These are phyloP conservation scores for Thyatira batis DNA, from an alignment of 2,888 invertebrate genomes.

Conservation along the genomic window DNA sequence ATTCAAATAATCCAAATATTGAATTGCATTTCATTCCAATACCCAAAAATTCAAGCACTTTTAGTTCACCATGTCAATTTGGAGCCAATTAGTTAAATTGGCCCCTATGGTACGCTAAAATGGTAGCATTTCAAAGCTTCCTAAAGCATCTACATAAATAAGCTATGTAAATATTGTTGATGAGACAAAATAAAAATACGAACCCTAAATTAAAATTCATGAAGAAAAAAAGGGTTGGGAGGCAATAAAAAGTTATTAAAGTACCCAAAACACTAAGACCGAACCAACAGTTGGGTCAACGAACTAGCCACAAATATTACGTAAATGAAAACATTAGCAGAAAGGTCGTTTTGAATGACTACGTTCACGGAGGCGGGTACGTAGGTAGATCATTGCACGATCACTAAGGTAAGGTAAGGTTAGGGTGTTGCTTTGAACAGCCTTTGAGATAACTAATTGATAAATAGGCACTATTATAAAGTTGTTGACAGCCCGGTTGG, in stretches of 20 bases:
- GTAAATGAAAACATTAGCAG: constrained; percentile 46
- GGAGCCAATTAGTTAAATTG: too few species aligned
- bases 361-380: constrained; percentile 14
- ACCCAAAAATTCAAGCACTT: too few species aligned
- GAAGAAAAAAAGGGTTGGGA: not conserved
- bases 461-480: not conserved
- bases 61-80: too few species aligned
- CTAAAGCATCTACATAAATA: too few species aligned
- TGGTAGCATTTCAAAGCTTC: too few species aligned
- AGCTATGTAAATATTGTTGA: too few species aligned
- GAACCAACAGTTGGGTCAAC: constrained; percentile 14
- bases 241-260: not conserved
- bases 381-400: constrained; percentile 21
- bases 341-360: constrained; percentile 34
- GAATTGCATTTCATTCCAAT: too few species aligned
- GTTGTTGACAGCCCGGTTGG: too few species aligned
- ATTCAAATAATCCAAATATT: too few species aligned
- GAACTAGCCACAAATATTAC: constrained; percentile 28
- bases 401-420: constrained; percentile 9
- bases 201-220: not conserved
- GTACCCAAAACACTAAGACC: not conserved
- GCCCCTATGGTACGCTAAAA: too few species aligned
- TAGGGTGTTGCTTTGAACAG: not conserved
- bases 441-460: not conserved
- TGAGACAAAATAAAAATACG: not conserved